Evolutionary conservation across 2,113 vertebrate genomes (phyloP).

Genomic region (Tonatia bakeri): DNA sequence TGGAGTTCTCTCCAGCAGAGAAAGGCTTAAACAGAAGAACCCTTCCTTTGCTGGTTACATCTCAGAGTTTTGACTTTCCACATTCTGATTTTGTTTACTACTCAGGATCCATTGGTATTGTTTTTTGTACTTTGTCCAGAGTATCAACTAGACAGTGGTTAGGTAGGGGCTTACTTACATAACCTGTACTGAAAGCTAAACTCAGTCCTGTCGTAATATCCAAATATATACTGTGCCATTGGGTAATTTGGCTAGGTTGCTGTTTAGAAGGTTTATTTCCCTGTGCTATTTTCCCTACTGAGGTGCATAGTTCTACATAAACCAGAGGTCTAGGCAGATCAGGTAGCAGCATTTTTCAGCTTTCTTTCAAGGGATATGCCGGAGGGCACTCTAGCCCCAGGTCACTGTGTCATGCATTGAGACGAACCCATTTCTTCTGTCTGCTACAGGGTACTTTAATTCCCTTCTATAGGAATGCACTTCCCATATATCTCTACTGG

Average conservation of each 20-base stretch:
- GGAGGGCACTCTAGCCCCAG: neutral
- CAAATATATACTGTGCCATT: neutral
- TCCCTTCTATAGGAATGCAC: neutral
- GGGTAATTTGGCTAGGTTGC: neutral
- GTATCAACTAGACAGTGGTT: neutral
- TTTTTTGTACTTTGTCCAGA: neutral
- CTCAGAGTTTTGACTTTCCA: neutral
- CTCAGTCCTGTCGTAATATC: neutral
- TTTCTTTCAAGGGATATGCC: neutral
- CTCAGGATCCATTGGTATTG: neutral
- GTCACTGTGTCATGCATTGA: neutral
- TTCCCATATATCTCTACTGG: neutral
- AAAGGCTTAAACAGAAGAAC: neutral
- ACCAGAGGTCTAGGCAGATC: neutral
- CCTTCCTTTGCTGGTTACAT: neutral
- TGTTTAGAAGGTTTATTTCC: neutral
- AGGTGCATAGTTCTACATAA: neutral
- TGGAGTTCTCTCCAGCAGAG: neutral
- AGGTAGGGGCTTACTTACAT: neutral
- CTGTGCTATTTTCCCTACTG: neutral
- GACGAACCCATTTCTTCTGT: neutral
- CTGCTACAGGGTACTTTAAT: neutral
- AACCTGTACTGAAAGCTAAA: neutral
- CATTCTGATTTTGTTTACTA: neutral
- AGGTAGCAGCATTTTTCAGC: neutral